Base-by-base conservation (phyloP, 2,113 vertebrate genomes). In the Gobio gobio region DNA sequence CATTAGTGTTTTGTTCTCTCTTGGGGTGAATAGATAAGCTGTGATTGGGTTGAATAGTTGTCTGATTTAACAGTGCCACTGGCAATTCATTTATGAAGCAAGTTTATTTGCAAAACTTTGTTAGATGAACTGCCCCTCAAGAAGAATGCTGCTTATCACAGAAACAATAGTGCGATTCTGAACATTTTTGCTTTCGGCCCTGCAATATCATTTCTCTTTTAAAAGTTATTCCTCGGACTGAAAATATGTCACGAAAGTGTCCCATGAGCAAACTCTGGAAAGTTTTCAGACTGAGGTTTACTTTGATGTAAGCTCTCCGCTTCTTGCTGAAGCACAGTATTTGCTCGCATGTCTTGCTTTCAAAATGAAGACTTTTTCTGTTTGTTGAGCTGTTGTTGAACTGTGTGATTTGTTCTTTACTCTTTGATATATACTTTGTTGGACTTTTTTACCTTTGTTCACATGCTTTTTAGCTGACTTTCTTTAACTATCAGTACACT, bases 181-280 rank as follows among this genome's bases (percentile, higher is more conserved):
- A 56, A 72, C 5, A 63, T 12, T 5, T 79, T n/a, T 66, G 7
- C 40, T 33, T 68, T 68, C 6, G 3, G 45, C 10, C 47, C 3
- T 9, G 5, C 45, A 22, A n/a, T 81, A 22, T 81, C 10, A n/a
- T 68, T 18, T 22, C 45, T 45, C 43, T 26, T 26, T 78, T 78
- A 47, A 3, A 43, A 36, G 79, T 72, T 43, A 82, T 58, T 49
- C 80, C 1, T 82, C 80, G 2, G 49, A 58, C 64, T 33, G 29
- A 58, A 70, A 70, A 82, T n/a, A 47, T 72, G 64, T 82, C 64
- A 82, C 22, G 45, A 7, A 82, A 83, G 56, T 54, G 66, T 83
- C 80, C 66, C 80, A 40, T 5, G 80, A 82, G 80, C 22, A 29
- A 73, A 33, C 63, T 70, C 20, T 40, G 26, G 36, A 43, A 83